phyloP scores from a whole-genome alignment of 1,140 invertebrate genomes.

The Nephila pilipes region DNA sequence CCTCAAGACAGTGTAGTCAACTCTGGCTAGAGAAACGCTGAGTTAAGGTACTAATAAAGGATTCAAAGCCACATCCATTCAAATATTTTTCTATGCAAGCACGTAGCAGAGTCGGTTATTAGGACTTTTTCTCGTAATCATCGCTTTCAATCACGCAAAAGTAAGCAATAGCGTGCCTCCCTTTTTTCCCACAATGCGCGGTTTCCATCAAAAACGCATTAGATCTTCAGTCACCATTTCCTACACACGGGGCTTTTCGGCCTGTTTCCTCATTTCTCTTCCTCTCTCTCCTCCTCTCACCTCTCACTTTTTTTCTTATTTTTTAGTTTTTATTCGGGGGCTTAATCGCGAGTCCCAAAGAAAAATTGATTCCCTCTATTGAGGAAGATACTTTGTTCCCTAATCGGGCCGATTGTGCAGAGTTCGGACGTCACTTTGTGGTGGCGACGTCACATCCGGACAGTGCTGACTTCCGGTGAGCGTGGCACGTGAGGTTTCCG shows the following conservation, averaged over 20 bases:
- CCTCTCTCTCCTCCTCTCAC: background rate
- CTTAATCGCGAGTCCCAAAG: background rate
- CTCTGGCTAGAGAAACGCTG: slow-evolving; percentile 2
- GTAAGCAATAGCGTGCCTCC: slow-evolving; percentile 41
- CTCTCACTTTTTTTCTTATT: background rate
- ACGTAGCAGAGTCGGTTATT: slow-evolving; percentile 28
- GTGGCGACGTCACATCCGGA: slow-evolving; percentile 41
- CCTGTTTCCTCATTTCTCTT: slow-evolving; percentile 10
- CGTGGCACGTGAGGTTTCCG: slow-evolving; percentile 33
- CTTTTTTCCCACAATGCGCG: slow-evolving; percentile 17
- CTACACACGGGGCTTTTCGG: background rate
- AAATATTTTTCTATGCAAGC: slow-evolving; percentile 10
- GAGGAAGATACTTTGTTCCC: slow-evolving; percentile 42
- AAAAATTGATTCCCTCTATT: slow-evolving; percentile 56
- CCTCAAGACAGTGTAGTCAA: background rate
- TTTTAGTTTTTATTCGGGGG: background rate
- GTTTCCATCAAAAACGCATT: slow-evolving; percentile 58
- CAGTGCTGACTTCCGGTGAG: background rate
- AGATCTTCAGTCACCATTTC: slow-evolving; percentile 37
- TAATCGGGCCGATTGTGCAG: slow-evolving; percentile 51
- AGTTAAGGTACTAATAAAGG: slow-evolving; percentile 19
- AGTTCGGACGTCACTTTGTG: slow-evolving; percentile 44
- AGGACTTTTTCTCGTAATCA: slow-evolving; percentile 31
- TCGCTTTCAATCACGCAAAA: slow-evolving; percentile 16
- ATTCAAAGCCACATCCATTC: slow-evolving; percentile 33